Conservation (phyloP, 2,888 invertebrate species). For the Siphonodentalium dalli region DNA sequence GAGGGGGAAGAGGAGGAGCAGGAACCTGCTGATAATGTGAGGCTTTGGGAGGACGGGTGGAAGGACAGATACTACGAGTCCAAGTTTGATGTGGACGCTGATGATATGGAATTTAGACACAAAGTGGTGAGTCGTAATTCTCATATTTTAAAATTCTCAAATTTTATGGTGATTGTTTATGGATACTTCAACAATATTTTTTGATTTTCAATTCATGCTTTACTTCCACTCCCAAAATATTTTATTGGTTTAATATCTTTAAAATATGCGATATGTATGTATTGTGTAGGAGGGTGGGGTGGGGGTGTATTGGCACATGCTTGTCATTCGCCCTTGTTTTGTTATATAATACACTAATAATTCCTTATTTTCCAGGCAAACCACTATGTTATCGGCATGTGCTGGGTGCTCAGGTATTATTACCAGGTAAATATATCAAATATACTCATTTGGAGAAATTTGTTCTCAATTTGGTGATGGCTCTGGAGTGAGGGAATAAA, state of each 20-base stretch:
- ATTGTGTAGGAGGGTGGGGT: no score
- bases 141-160: background rate
- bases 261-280: background rate
- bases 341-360: no score
- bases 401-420: conserved; percentile 98
- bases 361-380: conserved; percentile 70
- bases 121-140: conserved; percentile 71
- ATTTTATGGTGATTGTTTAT: no score
- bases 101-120: conserved; percentile 78
- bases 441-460: no score
- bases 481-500: no score
- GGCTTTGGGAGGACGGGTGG: conserved; percentile 90
- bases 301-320: no score
- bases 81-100: conserved; percentile 66
- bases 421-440: conserved; percentile 77
- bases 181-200: no score
- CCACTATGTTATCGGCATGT: conserved; percentile 94
- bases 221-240: no score
- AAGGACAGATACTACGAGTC: conserved; percentile 94
- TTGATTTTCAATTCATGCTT: no score
- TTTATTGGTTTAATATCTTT: background rate
- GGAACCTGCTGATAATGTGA: conserved; percentile 84
- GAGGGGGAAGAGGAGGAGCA: conserved; percentile 75
- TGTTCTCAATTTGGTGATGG: no score
- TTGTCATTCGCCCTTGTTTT: no score